phyloP scores from a whole-genome alignment of 1,140 invertebrate genomes.

The Holcopasites calliopsidis region DNA sequence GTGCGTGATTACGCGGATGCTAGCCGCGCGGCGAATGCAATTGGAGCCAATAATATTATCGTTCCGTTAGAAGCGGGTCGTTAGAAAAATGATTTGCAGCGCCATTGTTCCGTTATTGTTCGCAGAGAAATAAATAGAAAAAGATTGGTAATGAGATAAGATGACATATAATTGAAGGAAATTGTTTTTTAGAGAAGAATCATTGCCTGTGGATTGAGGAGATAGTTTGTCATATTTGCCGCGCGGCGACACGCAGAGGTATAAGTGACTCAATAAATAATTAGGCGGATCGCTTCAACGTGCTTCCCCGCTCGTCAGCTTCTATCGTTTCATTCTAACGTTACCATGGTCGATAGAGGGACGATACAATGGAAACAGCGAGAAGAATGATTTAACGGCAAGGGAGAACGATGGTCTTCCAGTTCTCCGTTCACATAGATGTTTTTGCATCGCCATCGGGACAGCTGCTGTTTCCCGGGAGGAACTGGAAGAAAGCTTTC shows the following conservation, averaged over 20 bases:
- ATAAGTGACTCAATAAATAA: background rate
- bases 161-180: no score
- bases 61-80: no score
- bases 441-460: conserved; percentile 24
- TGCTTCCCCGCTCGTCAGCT: background rate
- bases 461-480: conserved; percentile 32
- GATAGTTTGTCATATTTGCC: no score
- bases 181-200: no score
- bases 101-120: no score
- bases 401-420: conserved; percentile 13
- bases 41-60: no score
- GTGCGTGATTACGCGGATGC: conserved; percentile 17
- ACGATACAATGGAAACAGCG: background rate
- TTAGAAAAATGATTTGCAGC: no score
- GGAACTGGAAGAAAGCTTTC: background rate
- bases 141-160: no score
- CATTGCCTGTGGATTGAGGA: no score
- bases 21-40: background rate
- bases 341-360: conserved; percentile 5
- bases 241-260: no score
- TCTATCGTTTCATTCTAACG: background rate
- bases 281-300: background rate
- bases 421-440: background rate
- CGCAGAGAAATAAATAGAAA: no score
- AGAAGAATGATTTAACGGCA: conserved; percentile 4